Conservation (phyloP, 1,140 invertebrate species). For the Streblospio benedicti region DNA sequence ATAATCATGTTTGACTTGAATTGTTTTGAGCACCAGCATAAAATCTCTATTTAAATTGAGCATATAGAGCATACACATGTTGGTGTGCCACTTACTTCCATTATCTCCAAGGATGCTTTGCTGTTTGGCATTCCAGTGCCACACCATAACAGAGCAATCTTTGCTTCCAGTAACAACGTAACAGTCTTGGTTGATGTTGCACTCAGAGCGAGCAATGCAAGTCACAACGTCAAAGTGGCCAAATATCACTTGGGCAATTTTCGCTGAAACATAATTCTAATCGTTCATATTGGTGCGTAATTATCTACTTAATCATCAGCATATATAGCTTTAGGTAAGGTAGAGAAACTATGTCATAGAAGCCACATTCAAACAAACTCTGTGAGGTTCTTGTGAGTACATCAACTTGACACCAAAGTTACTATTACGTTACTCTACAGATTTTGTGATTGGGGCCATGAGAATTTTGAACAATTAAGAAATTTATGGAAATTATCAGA, state of each 20-base stretch:
- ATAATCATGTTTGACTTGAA: too few species aligned
- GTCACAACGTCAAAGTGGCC: conserved; percentile 98
- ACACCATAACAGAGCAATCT: conserved; percentile 93
- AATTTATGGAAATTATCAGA: too few species aligned
- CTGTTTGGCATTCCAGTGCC: conserved; percentile 96
- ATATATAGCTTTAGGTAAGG: not conserved
- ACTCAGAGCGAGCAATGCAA: conserved; percentile 79
- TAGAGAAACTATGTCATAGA: too few species aligned
- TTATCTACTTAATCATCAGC: not conserved
- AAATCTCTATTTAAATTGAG: too few species aligned
- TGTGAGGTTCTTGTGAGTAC: too few species aligned
- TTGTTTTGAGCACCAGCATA: too few species aligned
- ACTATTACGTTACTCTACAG: too few species aligned
- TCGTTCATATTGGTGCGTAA: conserved; percentile 17
- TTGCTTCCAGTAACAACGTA: conserved; percentile 95
- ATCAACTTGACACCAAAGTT: too few species aligned
- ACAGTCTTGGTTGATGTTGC: conserved; percentile 96
- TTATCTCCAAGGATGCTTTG: conserved; percentile 90
- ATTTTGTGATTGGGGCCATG: too few species aligned
- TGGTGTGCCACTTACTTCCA: conserved; percentile 32
- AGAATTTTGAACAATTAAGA: too few species aligned
- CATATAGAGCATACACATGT: too few species aligned
- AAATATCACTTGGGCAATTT: conserved; percentile 96
- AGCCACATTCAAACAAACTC: too few species aligned
- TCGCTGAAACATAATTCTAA: conserved; percentile 70